phyloP scores from a whole-genome alignment of 2,888 invertebrate genomes.

The Buathra laborator region DNA sequence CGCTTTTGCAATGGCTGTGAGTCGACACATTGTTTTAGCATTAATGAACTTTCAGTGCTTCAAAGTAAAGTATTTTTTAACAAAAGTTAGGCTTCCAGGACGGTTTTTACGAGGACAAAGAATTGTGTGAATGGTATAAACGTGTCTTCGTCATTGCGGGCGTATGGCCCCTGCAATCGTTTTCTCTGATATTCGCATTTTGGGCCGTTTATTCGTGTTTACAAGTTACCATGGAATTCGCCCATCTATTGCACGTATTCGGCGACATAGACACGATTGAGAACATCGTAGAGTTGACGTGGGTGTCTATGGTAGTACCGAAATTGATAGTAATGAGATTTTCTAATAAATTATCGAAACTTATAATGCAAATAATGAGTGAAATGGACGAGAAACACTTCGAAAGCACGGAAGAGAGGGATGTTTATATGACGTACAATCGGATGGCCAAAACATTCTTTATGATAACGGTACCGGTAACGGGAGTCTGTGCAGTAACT shows the following conservation, averaged over 20 bases:
- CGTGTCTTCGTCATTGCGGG: conserved; percentile 52
- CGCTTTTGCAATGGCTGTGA: conserved; percentile 19
- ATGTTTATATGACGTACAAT: conserved; percentile 63
- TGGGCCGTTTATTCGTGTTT: conserved; percentile 52
- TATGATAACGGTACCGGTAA: conserved; percentile 34
- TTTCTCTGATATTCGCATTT: conserved; percentile 40
- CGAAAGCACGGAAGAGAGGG: conserved; percentile 45
- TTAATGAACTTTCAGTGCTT: neutral
- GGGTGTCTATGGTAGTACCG: conserved; percentile 52
- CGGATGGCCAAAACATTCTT: conserved; percentile 53
- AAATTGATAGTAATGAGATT: conserved; percentile 61
- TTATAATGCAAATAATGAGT: conserved; percentile 32
- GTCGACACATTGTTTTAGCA: neutral
- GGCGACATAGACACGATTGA: conserved; percentile 57
- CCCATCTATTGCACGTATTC: conserved; percentile 44
- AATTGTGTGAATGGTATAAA: conserved; percentile 58
- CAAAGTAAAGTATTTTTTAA: neutral
- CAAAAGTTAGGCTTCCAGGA: conserved; percentile 36
- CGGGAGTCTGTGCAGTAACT: conserved; percentile 3
- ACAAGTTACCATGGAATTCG: conserved; percentile 49
- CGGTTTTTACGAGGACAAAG: conserved; percentile 43
- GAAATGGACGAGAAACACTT: conserved; percentile 41
- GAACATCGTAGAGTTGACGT: conserved; percentile 54
- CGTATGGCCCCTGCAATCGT: conserved; percentile 61
- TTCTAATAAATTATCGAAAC: conserved; percentile 36